Conservation (phyloP, 1,140 invertebrate species). For the Wiebesia pumilae region DNA sequence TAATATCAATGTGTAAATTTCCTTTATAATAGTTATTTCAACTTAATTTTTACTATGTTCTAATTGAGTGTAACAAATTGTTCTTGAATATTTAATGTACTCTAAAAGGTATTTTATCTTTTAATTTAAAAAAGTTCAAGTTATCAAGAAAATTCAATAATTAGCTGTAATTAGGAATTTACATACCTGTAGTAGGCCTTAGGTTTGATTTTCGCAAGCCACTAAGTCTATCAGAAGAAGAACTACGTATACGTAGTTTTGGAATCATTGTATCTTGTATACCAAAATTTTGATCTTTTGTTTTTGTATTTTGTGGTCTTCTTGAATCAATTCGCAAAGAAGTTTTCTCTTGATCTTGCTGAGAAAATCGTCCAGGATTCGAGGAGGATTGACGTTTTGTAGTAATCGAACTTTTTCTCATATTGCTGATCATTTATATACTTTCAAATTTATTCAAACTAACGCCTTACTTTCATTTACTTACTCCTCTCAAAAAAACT, state of each 20-base stretch:
- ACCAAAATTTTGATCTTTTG: slow-evolving; percentile 47
- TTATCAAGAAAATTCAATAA: no score
- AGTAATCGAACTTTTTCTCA: slow-evolving; percentile 55
- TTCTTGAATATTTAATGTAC: no score
- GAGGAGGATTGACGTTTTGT: slow-evolving; percentile 59
- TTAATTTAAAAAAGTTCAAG: no score
- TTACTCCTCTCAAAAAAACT: neutral
- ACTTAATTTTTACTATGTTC: no score
- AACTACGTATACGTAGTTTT: slow-evolving; percentile 59
- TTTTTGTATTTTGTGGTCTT: slow-evolving; percentile 52
- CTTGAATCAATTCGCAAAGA: slow-evolving; percentile 53
- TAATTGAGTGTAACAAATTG: no score
- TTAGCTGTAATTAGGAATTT: neutral
- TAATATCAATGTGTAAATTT: neutral
- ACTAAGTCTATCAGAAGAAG: slow-evolving; percentile 59
- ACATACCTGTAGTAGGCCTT: slow-evolving; percentile 55
- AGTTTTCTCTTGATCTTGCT: slow-evolving; percentile 60
- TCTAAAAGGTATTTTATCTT: no score
- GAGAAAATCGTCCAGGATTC: slow-evolving; percentile 59
- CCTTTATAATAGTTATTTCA: no score
- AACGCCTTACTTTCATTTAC: slow-evolving; percentile 4
- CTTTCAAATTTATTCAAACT: neutral
- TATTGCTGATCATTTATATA: slow-evolving; percentile 33
- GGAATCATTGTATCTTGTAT: slow-evolving; percentile 63
- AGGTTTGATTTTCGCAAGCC: slow-evolving; percentile 56